phyloP scores from a whole-genome alignment of 2,113 vertebrate genomes.

The Podocnemis expansa region DNA sequence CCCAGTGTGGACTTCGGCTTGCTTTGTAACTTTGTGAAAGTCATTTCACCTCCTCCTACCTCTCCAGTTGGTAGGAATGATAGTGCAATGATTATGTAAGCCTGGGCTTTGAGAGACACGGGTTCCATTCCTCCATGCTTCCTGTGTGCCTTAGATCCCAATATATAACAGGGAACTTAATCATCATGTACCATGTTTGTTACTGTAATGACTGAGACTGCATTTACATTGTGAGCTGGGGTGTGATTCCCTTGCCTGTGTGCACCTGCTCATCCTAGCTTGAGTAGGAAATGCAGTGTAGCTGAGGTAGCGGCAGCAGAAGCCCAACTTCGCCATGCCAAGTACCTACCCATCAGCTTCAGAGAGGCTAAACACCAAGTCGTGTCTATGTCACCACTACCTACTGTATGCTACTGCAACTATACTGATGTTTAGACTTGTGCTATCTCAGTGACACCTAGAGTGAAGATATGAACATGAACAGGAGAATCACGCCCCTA shows the following conservation, averaged over 20 bases:
- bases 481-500: background rate
- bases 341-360: too few species aligned
- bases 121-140: background rate
- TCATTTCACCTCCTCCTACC: background rate
- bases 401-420: too few species aligned
- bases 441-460: background rate
- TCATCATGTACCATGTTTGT: background rate
- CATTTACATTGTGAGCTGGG: background rate
- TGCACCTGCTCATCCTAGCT: background rate
- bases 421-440: background rate
- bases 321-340: too few species aligned
- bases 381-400: too few species aligned
- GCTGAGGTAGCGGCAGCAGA: too few species aligned
- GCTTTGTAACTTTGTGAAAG: background rate
- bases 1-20: background rate
- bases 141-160: background rate
- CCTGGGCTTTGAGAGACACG: background rate
- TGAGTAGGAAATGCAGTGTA: background rate
- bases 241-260: background rate
- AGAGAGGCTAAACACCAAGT: too few species aligned
- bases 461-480: background rate
- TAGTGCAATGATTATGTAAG: background rate
- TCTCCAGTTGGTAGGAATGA: background rate
- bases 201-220: background rate
- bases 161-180: background rate